Conservation (phyloP, 1,140 invertebrate species). For the Ips nitidus region DNA sequence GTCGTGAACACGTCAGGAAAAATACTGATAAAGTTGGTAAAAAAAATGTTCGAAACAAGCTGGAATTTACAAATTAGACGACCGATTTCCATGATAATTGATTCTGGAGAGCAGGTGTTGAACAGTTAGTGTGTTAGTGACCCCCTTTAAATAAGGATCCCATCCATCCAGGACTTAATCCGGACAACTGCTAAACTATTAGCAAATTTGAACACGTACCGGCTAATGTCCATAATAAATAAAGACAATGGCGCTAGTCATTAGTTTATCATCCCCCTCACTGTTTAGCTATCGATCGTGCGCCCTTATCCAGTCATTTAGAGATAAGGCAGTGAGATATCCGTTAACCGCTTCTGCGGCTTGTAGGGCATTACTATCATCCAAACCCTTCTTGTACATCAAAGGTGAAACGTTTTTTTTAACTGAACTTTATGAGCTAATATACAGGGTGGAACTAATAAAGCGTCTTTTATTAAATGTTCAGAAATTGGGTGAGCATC, state of each 20-base stretch:
- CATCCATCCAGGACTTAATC: conserved; percentile 21
- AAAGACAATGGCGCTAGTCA: conserved; percentile 35
- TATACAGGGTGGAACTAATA: too few species aligned
- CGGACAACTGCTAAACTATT: conserved; percentile 32
- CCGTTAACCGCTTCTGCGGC: conserved; percentile 10
- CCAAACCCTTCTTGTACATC: too few species aligned
- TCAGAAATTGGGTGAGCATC: too few species aligned
- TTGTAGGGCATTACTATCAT: not conserved
- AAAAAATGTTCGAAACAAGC: too few species aligned
- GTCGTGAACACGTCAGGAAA: too few species aligned
- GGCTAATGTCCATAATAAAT: conserved; percentile 37
- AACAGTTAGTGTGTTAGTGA: conserved; percentile 2
- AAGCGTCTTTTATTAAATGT: too few species aligned
- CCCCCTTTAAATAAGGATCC: conserved; percentile 8
- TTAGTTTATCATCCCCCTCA: conserved; percentile 26
- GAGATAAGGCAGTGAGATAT: conserved; percentile 23
- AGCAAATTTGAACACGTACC: conserved; percentile 36
- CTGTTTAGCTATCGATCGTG: conserved; percentile 26
- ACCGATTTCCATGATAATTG: not conserved
- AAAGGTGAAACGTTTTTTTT: too few species aligned
- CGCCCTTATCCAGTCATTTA: conserved; percentile 27
- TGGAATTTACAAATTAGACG: too few species aligned
- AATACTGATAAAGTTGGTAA: too few species aligned
- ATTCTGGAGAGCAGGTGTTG: conserved; percentile 21
- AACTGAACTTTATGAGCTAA: too few species aligned